These are phyloP conservation scores for Tricholaema leucomelas DNA, from an alignment of 2,113 vertebrate genomes.

Conservation along the genomic window DNA sequence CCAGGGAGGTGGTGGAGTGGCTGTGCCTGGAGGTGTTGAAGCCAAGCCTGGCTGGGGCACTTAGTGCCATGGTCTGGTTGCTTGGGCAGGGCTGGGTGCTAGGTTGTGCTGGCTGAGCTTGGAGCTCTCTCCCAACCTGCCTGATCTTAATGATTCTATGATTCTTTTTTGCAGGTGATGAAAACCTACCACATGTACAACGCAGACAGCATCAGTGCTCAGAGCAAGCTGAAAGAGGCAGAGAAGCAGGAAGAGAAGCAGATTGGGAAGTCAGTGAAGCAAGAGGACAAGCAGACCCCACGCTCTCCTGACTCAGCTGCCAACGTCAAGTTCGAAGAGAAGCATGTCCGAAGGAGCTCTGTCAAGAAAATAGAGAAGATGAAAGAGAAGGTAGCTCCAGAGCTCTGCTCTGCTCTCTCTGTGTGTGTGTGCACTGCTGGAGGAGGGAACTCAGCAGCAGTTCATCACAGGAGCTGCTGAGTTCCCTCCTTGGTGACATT, in stretches of 20 bases:
- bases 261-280: constrained; percentile 91
- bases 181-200: constrained; percentile 99
- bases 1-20: too few species aligned
- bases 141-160: too few species aligned
- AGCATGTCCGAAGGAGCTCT: constrained; percentile 92
- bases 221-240: constrained; percentile 97
- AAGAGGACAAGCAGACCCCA: constrained; percentile 91
- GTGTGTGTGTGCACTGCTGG: not conserved
- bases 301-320: constrained; percentile 92
- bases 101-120: too few species aligned
- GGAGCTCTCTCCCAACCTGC: too few species aligned
- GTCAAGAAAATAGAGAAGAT: constrained; percentile 99
- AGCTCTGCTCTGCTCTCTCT: too few species aligned
- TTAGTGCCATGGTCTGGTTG: too few species aligned
- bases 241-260: constrained; percentile 99
- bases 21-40: too few species aligned
- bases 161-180: constrained; percentile 87
- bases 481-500: not conserved
- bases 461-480: not conserved
- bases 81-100: too few species aligned
- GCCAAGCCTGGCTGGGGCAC: too few species aligned
- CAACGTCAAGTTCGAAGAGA: constrained; percentile 89
- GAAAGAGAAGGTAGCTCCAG: constrained; percentile 91
- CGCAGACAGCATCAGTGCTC: constrained; percentile 95
- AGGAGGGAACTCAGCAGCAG: not conserved